phyloP scores from a whole-genome alignment of 1,140 invertebrate genomes.

The Nomia melanderi region DNA sequence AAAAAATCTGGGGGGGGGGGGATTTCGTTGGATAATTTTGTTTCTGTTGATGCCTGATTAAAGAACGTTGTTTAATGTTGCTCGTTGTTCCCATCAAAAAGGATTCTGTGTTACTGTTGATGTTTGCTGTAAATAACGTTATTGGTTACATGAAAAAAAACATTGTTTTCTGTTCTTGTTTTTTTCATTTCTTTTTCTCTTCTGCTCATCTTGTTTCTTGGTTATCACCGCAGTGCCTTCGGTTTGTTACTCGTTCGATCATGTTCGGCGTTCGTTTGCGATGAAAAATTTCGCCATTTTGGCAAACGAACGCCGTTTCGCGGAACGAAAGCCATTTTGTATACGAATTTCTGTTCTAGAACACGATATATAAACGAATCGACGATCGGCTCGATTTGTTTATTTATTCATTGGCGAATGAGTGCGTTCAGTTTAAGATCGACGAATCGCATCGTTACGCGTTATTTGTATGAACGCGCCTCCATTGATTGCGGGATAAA shows the following conservation, averaged over 20 bases:
- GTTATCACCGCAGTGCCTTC: conserved; percentile 15
- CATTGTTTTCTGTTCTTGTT: not conserved
- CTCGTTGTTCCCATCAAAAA: conserved; percentile 26
- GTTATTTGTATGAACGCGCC: not conserved
- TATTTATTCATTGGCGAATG: conserved; percentile 17
- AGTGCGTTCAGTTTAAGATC: conserved; percentile 1
- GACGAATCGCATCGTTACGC: not conserved
- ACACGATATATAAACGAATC: conserved; percentile 25
- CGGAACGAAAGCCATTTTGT: not conserved
- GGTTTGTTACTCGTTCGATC: not conserved
- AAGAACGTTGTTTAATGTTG: conserved; percentile 30
- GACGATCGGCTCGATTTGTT: conserved; percentile 6
- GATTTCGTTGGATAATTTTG: not conserved
- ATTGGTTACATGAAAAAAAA: not conserved
- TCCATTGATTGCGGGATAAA: not conserved
- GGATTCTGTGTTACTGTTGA: conserved; percentile 10
- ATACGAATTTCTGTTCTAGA: not conserved
- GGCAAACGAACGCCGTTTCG: no score
- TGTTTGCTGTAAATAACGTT: not conserved
- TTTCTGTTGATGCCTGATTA: conserved; percentile 3
- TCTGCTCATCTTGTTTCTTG: not conserved
- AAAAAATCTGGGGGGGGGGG: not conserved
- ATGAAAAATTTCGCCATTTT: no score
- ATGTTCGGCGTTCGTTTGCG: not conserved
- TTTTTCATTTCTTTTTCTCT: not conserved